Base-by-base conservation (phyloP, 2,113 vertebrate species). In the Phylloscopus trochilus region DNA sequence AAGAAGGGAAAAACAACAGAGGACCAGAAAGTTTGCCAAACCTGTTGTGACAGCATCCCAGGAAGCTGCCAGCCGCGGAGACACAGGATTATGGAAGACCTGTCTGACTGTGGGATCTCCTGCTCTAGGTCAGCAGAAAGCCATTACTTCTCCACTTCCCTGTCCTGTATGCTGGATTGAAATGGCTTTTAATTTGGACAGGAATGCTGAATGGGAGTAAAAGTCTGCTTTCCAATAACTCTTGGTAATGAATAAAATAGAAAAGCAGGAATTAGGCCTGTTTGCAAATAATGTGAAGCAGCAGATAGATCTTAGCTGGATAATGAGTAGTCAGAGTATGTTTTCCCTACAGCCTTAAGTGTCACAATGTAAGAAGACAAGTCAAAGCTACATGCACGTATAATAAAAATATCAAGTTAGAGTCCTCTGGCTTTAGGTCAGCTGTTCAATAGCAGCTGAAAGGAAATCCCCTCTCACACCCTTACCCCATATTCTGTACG, bases 371-470 rank as follows among this genome's bases (percentile, higher is more conserved):
- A 64, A 76, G 64, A 90, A 52, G 64, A 87, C 33, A 89, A 89
- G 66, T 28, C 51, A 72, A 85, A 89, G 59, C 21, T 75, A 47
- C 33, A 7, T 43, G 26, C 19, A 22, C 66, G 16, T 85, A 37
- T 81, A 81, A 75, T 39, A 91, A 77, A 94, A 96, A 89, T 82
- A 92, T 4, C 80, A 69, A 64, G 15, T 80, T 39, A 79, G 47
- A 83, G 27, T 84, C 83, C 77, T 92, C 6, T 2, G 78, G 78
- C 56, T 91, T 76, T 94, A 88, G 88, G 90, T 96, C 81, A 93
- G 52, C 86, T 89, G 62, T 59, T 87, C 3, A 5, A 41, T 1
- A 76, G 49, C 75, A 89, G 74, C 72, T 68, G 75, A 66, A 78
- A 95, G 60, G 56, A 96, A 91, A 92, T 72, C 49, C 33, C 47